Evolutionary conservation across 2,113 vertebrate species (phyloP), one percentile per base, ranked within the genome.

Genomic region (Gallinago media): DNA sequence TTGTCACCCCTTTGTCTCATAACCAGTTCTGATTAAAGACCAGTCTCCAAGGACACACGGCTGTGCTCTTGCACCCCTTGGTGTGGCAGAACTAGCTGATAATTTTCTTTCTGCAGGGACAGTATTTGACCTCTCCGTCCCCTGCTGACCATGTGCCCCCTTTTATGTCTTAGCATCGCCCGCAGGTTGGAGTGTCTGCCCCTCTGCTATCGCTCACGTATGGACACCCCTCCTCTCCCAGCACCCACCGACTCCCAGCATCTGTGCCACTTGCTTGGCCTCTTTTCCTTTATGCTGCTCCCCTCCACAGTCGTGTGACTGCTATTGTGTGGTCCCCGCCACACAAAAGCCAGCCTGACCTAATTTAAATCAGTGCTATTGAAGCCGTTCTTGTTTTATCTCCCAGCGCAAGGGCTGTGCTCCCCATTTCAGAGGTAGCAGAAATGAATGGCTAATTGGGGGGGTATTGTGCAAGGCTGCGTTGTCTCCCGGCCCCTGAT

Each of bases 381-480:
- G 96, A 96, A 96, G 95, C 92, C 11, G 15, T 87, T 87, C 91
- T 93, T 94, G 95, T 96, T 96, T 97, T 96, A 96, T 97, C 96
- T 96, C 91, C 83, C 94, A 32, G 92, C 91, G 87, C 94, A 94
- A 97, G 96, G 92, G 92, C 88, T 95, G 55, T 5, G 88, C 94
- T 97, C 91, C 95, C 92, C 88, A 5, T 95, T 94, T 91, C 88
- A 72, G 88, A 84, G 94, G 85, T 16, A 91, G 94, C n/a, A 85
- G 83, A 81, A 93, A 94, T 96, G 96, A 97, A 96, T 96, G 95
- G 94, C 90, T 97, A 96, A 97, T 97, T 96, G 95, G 80, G 94
- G 93, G 81, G 88, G 88, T 75, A 97, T 95, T 96, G 92, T 97
- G 95, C 72, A 7, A 75, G 56, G 94, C 63, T 0, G 90, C 5